A percentile compares a stretch with the other conserved stretches of the same genome.
Conservation (phyloP, 2,888 invertebrate genomes). For the Arge pagana region DNA sequence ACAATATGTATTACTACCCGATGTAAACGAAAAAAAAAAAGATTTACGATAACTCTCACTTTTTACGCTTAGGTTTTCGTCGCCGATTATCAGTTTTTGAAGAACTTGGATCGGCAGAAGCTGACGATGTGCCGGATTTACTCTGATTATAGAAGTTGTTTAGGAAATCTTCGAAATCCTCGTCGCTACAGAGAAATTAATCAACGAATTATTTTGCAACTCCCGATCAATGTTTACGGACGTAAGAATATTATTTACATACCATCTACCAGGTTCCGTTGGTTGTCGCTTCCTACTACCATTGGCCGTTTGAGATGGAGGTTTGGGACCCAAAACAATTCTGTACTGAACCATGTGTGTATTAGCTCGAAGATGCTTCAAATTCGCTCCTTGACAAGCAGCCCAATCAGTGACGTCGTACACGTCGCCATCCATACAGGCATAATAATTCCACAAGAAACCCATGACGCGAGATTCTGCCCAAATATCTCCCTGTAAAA, state of each 20-base stretch:
- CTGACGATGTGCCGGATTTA: constrained; percentile 54
- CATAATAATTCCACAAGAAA: constrained; percentile 91
- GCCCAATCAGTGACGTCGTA: constrained; percentile 98
- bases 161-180: constrained; percentile 80
- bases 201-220: constrained; percentile 6
- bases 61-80: constrained; percentile 55
- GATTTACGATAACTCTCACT: constrained; percentile 35
- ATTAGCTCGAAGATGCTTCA: constrained; percentile 85
- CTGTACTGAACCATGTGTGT: constrained; percentile 90
- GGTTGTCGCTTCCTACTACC: constrained; percentile 54
- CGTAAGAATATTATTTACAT: constrained; percentile 21
- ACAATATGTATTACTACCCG: constrained; percentile 40
- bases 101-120: constrained; percentile 47
- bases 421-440: constrained; percentile 94
- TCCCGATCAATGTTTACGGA: not conserved
- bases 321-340: constrained; percentile 76
- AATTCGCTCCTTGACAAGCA: constrained; percentile 82
- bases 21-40: constrained; percentile 33
- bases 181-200: constrained; percentile 62
- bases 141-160: constrained; percentile 77
- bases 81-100: constrained; percentile 49
- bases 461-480: constrained; percentile 90
- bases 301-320: constrained; percentile 57
- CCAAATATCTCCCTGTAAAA: constrained; percentile 89
- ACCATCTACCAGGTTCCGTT: constrained; percentile 51